These are phyloP conservation scores for Eilema depressum DNA, from an alignment of 2,888 invertebrate genomes.

Conservation along the genomic window DNA sequence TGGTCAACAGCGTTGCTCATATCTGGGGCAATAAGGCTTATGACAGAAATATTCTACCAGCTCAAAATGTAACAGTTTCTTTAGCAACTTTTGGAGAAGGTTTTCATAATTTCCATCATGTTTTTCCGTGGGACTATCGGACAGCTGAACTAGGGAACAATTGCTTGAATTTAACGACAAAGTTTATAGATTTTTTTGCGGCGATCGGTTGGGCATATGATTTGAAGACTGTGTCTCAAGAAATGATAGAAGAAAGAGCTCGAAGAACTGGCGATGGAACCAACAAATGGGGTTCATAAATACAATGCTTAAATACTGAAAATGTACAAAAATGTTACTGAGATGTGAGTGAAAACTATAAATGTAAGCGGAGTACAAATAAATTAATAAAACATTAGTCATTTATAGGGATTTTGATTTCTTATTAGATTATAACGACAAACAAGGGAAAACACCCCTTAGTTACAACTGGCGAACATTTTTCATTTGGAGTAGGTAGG, in stretches of 20 bases:
- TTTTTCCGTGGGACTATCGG: constrained; percentile 70
- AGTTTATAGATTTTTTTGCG: constrained; percentile 67
- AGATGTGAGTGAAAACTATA: neutral
- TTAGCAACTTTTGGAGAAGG: constrained; percentile 64
- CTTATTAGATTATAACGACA: no score
- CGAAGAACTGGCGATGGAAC: constrained; percentile 65
- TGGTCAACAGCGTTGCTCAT: constrained; percentile 90
- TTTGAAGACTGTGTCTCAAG: constrained; percentile 56
- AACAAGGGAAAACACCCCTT: no score
- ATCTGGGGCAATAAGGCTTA: constrained; percentile 79
- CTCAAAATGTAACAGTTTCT: constrained; percentile 53
- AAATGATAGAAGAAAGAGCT: constrained; percentile 51
- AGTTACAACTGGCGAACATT: no score
- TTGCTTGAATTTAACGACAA: constrained; percentile 59
- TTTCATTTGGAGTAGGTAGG: no score
- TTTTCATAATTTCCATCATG: constrained; percentile 70
- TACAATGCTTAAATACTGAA: neutral
- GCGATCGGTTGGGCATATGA: constrained; percentile 70
- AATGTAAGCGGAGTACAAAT: neutral
- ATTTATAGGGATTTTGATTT: no score
- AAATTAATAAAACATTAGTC: no score
- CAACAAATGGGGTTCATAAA: constrained; percentile 51
- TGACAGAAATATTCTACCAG: constrained; percentile 66
- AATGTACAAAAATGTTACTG: neutral
- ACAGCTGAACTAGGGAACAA: constrained; percentile 67